Base-by-base conservation (phyloP, 2,113 vertebrate species). In the Tupaia chinensis region DNA sequence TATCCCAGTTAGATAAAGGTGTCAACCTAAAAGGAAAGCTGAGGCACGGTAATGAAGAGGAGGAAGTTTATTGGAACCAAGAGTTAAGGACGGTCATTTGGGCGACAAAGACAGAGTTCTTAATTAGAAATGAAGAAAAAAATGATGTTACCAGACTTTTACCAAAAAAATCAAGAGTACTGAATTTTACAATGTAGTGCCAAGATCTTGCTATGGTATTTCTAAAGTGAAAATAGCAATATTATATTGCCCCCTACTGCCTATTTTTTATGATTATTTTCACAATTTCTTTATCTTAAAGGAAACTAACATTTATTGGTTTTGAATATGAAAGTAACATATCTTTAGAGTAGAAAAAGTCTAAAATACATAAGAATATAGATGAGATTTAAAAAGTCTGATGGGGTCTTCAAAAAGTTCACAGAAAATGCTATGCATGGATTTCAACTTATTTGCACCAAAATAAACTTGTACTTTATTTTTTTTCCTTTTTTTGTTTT, bases 191-290 rank as follows among this genome's bases (percentile, higher is more conserved):
- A 60, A 82, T 73, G 60, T 15, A 87, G 72, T n/a, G 84, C 58
- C 14, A 60, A n/a, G 23, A 29, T 66, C 61, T 22, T 63, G 63
- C 61, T 54, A 29, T 20, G 72, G 60, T 68, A 54, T 56, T 89
- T 91, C 70, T 66, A 58, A 93, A 93, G 82, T 86, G 78, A 74
- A 91, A 95, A 91, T 44, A 91, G 69, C 74, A 86, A 53, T 89
- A 89, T 82, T 95, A 78, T 69, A 27, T 94, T 94, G 95, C 86
- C 97, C 94, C 32, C 89, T 97, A 32, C 61, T 96, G 94, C 89
- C 84, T 91, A 54, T n/a, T 22, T 93, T 93, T 77, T 91, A 83
- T 56, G 54, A 91, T 78, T 89, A 74, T 68, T 82, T 90, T 82
- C 9, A 88, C 82, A 93, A 53, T 70, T 96, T 60, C 74, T 81